phyloP scores from a whole-genome alignment of 2,797 vertebrate genomes.

The Sebastes nivosus region DNA sequence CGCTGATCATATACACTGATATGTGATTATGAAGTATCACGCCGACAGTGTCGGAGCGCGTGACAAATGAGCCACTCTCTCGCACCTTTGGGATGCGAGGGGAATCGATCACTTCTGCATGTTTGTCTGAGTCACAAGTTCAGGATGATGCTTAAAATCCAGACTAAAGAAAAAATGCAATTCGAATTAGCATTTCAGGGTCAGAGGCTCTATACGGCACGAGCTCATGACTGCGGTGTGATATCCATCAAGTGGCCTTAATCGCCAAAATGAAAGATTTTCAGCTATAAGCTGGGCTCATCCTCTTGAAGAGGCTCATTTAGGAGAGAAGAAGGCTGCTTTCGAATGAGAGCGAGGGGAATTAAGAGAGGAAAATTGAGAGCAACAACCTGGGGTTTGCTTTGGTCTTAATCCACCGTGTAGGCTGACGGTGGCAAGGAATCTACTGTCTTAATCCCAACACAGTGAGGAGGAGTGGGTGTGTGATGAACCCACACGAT shows the following conservation, averaged over 20 bases:
- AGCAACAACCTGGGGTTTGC: constrained; percentile 44
- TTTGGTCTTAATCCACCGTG: constrained; percentile 59
- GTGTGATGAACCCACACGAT: constrained; percentile 64
- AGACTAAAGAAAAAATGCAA: constrained; percentile 12
- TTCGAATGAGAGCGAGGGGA: constrained; percentile 29
- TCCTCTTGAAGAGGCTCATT: constrained; percentile 54
- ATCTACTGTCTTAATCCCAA: constrained; percentile 55
- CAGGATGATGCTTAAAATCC: background rate
- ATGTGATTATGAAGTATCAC: constrained; percentile 19
- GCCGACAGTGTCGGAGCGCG: constrained; percentile 6
- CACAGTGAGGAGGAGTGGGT: constrained; percentile 51
- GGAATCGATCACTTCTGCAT: constrained; percentile 14
- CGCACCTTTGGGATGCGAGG: background rate
- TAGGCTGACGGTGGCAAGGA: constrained; percentile 43
- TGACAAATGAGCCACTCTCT: constrained; percentile 16
- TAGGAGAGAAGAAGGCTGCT: constrained; percentile 20
- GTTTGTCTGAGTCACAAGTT: constrained; percentile 16
- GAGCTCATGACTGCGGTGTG: background rate
- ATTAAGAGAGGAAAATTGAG: constrained; percentile 32
- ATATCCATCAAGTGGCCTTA: constrained; percentile 43
- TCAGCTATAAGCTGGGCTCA: constrained; percentile 36
- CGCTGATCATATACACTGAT: constrained; percentile 16
- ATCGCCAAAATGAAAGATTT: constrained; percentile 39
- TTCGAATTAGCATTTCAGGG: constrained; percentile 20
- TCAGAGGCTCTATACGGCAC: background rate